Evolutionary conservation across 2,113 vertebrate species (phyloP).

Genomic region (Atractosteus spatula): DNA sequence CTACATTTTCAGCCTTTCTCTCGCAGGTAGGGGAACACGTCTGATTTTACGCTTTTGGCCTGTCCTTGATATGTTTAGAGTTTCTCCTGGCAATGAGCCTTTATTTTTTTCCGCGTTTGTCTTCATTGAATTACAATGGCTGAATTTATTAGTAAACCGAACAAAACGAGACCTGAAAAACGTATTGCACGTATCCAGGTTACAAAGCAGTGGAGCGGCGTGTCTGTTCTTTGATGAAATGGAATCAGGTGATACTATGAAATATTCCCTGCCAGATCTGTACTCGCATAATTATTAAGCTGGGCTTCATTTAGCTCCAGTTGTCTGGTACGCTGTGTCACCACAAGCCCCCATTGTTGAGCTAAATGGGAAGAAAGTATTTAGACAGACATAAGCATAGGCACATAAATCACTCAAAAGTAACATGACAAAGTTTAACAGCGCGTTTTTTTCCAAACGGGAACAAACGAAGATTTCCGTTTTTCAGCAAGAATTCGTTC

Average conservation of each 20-base stretch:
- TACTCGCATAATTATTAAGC: not conserved
- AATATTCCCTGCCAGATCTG: not conserved
- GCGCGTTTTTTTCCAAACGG: too few relatives aligned
- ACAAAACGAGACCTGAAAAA: not conserved
- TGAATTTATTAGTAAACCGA: conserved; percentile 10
- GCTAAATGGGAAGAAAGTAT: too few relatives aligned
- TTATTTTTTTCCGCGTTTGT: not conserved
- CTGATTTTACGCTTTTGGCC: conserved; percentile 1
- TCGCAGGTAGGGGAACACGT: not conserved
- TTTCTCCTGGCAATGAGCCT: not conserved
- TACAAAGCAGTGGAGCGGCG: not conserved
- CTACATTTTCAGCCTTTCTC: not conserved
- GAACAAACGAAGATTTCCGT: too few relatives aligned
- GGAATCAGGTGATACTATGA: not conserved
- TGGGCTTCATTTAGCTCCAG: not conserved
- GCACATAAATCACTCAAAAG: too few relatives aligned
- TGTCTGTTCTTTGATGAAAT: not conserved
- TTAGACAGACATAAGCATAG: too few relatives aligned
- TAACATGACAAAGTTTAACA: too few relatives aligned
- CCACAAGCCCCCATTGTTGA: too few relatives aligned
- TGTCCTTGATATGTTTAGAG: not conserved
- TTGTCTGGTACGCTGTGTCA: not conserved
- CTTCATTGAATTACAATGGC: conserved; percentile 9
- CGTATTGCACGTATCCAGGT: conserved; percentile 5
- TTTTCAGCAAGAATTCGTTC: too few relatives aligned